Evolutionary conservation across 2,797 vertebrate species (phyloP).

Genomic region (Varecia variegata): DNA sequence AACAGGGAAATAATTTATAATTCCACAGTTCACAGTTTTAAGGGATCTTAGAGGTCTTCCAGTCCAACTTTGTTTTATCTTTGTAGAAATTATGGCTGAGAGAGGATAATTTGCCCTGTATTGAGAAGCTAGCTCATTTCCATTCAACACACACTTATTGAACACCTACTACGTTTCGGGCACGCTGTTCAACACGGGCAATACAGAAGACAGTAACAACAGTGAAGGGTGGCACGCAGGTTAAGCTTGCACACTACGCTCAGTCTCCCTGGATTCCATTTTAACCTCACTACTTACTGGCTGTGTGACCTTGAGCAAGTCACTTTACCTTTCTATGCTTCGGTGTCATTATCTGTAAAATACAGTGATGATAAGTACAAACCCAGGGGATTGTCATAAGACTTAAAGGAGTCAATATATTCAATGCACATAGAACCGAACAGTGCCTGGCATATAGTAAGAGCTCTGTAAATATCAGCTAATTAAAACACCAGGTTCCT

Average conservation of each 20-base stretch:
- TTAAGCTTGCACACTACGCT: neutral
- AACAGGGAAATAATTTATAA: neutral
- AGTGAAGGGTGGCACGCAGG: no score
- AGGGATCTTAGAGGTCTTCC: neutral
- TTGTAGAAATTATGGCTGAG: neutral
- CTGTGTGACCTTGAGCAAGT: neutral
- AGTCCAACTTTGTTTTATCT: neutral
- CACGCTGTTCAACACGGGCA: neutral
- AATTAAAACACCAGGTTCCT: neutral
- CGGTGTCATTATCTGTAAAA: neutral
- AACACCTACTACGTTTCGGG: neutral
- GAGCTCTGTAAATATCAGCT: neutral
- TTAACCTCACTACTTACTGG: neutral
- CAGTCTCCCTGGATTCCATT: neutral
- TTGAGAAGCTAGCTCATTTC: neutral
- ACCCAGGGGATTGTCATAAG: neutral
- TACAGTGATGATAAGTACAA: neutral
- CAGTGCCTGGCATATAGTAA: neutral
- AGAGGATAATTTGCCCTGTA: neutral
- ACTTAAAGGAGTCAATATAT: neutral
- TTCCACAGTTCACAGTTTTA: neutral
- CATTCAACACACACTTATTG: neutral
- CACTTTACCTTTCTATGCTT: neutral
- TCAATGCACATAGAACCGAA: neutral
- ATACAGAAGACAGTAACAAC: neutral